These are phyloP conservation scores for Marmota flaviventris DNA, from an alignment of 2,113 vertebrate species.

Conservation along the genomic window DNA sequence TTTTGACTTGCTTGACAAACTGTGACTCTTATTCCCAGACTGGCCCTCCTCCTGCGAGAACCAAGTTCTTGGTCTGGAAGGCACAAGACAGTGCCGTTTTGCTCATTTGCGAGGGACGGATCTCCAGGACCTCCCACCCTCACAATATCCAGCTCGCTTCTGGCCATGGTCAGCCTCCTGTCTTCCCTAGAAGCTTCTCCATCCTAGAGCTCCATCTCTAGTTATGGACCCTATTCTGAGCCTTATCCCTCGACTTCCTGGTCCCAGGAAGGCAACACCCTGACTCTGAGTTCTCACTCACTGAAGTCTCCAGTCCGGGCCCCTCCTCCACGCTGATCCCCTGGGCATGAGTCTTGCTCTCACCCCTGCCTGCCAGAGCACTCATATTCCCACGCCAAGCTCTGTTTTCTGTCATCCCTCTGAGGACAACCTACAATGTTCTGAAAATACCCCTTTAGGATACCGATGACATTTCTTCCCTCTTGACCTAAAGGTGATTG, in stretches of 20 bases:
- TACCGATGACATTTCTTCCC: neutral
- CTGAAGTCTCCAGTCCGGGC: neutral
- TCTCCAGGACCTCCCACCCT: neutral
- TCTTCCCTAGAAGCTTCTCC: neutral
- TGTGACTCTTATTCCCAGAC: neutral
- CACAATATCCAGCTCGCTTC: too few species aligned
- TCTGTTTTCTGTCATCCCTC: neutral
- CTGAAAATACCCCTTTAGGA: neutral
- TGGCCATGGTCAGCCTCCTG: neutral
- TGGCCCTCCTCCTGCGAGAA: neutral
- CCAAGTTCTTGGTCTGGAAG: neutral
- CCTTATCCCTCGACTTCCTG: neutral
- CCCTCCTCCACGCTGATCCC: neutral
- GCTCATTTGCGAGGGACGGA: neutral
- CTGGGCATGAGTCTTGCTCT: neutral
- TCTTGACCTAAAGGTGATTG: neutral
- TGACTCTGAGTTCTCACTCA: neutral
- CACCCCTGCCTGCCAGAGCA: too few species aligned
- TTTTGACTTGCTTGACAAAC: neutral
- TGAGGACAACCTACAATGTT: neutral
- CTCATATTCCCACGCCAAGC: neutral
- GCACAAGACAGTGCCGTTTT: neutral
- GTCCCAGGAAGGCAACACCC: neutral
- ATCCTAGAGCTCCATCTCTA: neutral
- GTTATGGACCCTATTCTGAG: neutral